Conservation (phyloP, 2,888 invertebrate genomes). For the Andricus curvator region DNA sequence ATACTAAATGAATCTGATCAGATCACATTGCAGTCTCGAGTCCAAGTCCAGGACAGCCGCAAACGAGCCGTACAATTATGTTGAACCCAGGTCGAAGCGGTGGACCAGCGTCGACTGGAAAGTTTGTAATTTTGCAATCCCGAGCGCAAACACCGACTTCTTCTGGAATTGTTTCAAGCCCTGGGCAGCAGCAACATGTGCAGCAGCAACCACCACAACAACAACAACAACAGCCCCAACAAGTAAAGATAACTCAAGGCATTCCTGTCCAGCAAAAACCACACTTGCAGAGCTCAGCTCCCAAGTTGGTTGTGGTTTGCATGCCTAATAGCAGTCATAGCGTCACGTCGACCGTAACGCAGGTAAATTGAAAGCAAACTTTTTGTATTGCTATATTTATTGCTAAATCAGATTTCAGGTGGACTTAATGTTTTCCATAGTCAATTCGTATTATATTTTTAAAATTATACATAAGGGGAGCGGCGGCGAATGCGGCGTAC, state of each 20-base stretch:
- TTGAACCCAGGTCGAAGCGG: slow-evolving; percentile 78
- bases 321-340: slow-evolving; percentile 74
- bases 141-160: slow-evolving; percentile 73
- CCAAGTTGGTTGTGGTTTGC: slow-evolving; percentile 80
- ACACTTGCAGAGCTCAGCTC: slow-evolving; percentile 73
- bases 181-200: slow-evolving; percentile 61
- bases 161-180: slow-evolving; percentile 54
- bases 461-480: too few species aligned
- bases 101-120: slow-evolving; percentile 61
- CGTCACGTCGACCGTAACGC: slow-evolving; percentile 69
- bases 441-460: too few species aligned
- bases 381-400: not conserved
- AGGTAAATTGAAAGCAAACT: slow-evolving; percentile 61
- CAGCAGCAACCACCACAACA: not conserved
- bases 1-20: slow-evolving; percentile 51
- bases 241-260: slow-evolving; percentile 63
- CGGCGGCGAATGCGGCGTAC: too few species aligned
- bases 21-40: slow-evolving; percentile 67
- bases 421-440: too few species aligned
- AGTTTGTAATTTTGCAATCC: slow-evolving; percentile 73
- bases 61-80: slow-evolving; percentile 79
- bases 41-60: slow-evolving; percentile 63
- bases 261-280: slow-evolving; percentile 65
- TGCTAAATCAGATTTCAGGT: too few species aligned
- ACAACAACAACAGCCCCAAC: slow-evolving; percentile 52